These are phyloP conservation scores for Chrysocyon brachyurus DNA, from an alignment of 2,797 vertebrate genomes.

Conservation along the genomic window DNA sequence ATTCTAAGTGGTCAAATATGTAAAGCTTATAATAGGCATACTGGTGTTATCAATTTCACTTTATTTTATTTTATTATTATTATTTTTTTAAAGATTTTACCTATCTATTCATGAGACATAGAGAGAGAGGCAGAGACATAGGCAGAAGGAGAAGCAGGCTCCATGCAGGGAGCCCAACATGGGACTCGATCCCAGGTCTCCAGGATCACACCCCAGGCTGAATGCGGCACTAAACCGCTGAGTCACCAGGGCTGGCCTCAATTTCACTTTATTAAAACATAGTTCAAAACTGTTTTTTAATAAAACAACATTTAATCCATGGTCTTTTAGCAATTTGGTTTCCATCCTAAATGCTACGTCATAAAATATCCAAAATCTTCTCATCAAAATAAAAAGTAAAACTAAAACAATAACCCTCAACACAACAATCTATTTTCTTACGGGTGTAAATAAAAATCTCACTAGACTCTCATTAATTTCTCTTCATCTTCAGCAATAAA, in stretches of 20 bases:
- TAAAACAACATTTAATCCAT: background rate
- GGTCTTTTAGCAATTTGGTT: background rate
- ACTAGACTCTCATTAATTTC: background rate
- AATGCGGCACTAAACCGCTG: no score
- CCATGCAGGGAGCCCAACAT: no score
- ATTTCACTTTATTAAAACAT: slow-evolving; percentile 14
- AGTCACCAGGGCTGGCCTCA: no score
- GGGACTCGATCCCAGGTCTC: no score
- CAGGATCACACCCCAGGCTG: no score
- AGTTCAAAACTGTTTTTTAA: background rate
- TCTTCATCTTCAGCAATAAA: background rate
- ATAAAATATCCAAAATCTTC: background rate
- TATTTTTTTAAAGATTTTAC: no score
- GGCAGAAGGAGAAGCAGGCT: no score
- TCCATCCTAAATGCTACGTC: background rate
- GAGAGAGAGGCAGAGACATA: no score
- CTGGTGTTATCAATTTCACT: background rate
- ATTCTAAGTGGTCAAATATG: background rate
- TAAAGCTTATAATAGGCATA: background rate
- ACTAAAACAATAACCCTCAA: slow-evolving; percentile 23
- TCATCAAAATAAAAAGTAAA: slow-evolving; percentile 25
- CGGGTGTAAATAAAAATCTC: background rate
- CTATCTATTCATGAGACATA: no score
- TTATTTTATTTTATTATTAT: background rate
- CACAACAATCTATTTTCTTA: slow-evolving; percentile 25